A percentile compares a stretch with the other conserved stretches of the same genome.
phyloP scores from a whole-genome alignment of 2,888 invertebrate genomes.

The Eutolmus rufibarbis region DNA sequence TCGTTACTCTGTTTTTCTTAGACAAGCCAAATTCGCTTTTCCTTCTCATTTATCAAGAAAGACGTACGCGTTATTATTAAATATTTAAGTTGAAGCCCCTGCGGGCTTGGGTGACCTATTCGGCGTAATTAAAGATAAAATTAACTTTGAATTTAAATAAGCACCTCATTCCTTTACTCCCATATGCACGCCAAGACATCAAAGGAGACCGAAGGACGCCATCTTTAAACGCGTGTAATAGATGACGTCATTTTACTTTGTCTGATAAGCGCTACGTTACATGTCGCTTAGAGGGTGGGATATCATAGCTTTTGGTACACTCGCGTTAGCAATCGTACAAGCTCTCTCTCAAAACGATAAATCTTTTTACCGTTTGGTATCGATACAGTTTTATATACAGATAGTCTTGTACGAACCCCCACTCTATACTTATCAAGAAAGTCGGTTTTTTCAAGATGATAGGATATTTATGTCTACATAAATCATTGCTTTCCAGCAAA shows the following conservation, averaged over 20 bases:
- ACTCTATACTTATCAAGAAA: no score
- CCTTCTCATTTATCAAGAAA: neutral
- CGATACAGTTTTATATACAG: no score
- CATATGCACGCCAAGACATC: neutral
- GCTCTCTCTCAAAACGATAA: no score
- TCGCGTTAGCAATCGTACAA: neutral
- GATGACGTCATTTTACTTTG: neutral
- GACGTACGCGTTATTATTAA: neutral
- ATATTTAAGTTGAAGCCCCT: neutral
- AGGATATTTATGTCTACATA: no score
- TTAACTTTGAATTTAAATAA: constrained; percentile 1
- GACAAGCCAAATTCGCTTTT: neutral
- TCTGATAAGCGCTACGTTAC: neutral
- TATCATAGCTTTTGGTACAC: neutral
- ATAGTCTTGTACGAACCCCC: no score
- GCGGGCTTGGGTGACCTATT: neutral
- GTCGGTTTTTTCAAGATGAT: no score
- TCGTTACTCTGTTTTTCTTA: neutral
- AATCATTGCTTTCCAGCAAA: no score
- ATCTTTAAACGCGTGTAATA: neutral
- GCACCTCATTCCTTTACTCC: neutral
- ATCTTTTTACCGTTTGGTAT: no score
- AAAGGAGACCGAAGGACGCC: neutral
- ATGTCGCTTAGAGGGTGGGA: neutral
- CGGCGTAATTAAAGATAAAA: neutral